Base-by-base conservation (phyloP, 2,888 invertebrate genomes). In the Scaptomyza reducta region DNA sequence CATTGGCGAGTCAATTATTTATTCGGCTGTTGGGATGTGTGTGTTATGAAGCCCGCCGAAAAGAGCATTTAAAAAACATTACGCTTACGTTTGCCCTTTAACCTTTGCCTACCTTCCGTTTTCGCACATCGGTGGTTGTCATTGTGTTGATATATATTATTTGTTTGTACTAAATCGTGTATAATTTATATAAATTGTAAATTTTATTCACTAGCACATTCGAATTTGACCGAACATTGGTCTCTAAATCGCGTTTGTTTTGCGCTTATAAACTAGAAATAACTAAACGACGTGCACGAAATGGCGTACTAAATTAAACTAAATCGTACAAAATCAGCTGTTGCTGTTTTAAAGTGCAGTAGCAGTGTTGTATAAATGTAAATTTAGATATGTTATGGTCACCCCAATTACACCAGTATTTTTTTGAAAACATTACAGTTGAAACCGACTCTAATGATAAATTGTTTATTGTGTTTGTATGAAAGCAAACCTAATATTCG, bases 71-170 rank as follows among this genome's bases (percentile, higher is more conserved):
- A 13, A 73, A 73, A 75, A 50, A 53, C 44, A 61, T 66, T 59
- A 47, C 13, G 18, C 22, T 60, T 58, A 55, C 44, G 45, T 49
- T 69, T 62, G 58, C 42, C 71, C 70, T 66, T 71, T 70, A 62
- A 63, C 70, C 77, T 72, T 63, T 77, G 81, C 91, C 80, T 80
- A 91, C 90, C 80, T 89, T 90, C 66, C 91, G 85, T 76, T 91
- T 87, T 62, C 91, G 87, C 76, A 91, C 80, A 69, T 87, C 90
- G 57, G 72, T 64, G 57, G 85, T 75, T 54, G 85, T 70, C 89
- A 90, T 90, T 70, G 70, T 88, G 70, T 41, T 65, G 16, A 42
- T 60, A 45, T 10, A 6, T 4, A n/a, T 46, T 31, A n/a, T 18
- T 33, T 65, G 9, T 75, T 78, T 68, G 51, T 66, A 58, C 53